Conservation (phyloP, 2,888 invertebrate genomes). For the Cheilosia soror region DNA sequence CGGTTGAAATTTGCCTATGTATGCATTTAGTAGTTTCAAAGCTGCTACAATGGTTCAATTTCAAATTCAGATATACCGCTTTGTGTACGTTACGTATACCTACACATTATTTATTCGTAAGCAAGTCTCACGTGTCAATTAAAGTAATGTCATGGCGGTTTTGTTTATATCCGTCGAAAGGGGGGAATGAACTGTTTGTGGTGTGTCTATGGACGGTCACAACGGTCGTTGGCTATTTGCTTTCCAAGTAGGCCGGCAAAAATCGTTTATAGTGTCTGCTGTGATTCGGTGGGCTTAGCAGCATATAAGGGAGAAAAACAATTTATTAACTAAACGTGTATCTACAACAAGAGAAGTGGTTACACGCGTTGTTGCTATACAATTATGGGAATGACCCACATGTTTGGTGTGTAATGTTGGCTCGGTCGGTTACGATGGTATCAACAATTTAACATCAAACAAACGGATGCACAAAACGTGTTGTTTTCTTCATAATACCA, state of each 20-base stretch:
- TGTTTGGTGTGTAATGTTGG: not conserved
- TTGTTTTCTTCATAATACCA: too few species aligned
- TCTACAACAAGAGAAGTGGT: too few species aligned
- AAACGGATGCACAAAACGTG: too few species aligned
- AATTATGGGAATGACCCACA: conserved; percentile 49
- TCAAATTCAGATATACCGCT: conserved; percentile 19
- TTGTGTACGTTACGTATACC: not conserved
- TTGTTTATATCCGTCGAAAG: conserved; percentile 58
- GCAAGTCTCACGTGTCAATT: conserved; percentile 62
- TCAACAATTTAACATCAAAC: too few species aligned
- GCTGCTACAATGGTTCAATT: conserved; percentile 26
- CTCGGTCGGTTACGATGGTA: too few species aligned
- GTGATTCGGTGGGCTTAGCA: not conserved
- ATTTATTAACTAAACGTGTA: not conserved
- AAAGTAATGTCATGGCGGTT: conserved; percentile 63
- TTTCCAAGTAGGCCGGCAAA: conserved; percentile 2
- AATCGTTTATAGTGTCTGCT: conserved; percentile 28
- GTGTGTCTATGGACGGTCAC: conserved; percentile 14
- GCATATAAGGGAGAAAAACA: not conserved
- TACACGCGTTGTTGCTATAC: conserved; percentile 1
- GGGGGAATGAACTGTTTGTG: conserved; percentile 61
- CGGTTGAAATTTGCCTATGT: conserved; percentile 34
- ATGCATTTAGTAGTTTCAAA: conserved; percentile 31
- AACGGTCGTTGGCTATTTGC: conserved; percentile 24
- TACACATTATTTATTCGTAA: not conserved